A percentile compares a stretch with the other conserved stretches of the same genome.
Evolutionary conservation across 2,888 invertebrate species (phyloP).

Genomic region (Epiblema foenella): DNA sequence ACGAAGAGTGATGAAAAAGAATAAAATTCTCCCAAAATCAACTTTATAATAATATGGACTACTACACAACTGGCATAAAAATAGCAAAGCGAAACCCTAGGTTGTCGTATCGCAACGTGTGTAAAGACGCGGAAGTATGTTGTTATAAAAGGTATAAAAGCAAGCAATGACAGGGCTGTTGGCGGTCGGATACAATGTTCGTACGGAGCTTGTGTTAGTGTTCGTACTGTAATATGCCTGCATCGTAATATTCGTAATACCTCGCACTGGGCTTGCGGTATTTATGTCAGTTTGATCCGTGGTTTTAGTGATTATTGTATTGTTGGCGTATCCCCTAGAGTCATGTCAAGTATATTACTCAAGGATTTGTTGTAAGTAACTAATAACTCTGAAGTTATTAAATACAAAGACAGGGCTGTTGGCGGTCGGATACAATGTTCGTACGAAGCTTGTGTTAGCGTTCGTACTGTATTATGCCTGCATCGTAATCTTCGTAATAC

Average conservation of each 20-base stretch:
- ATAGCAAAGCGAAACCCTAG: slow-evolving; percentile 22
- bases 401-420: slow-evolving; percentile 37
- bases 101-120: slow-evolving; percentile 30
- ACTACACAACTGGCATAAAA: slow-evolving; percentile 7
- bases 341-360: background rate
- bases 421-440: slow-evolving; percentile 39
- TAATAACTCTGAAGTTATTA: background rate
- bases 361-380: no score
- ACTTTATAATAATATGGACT: background rate
- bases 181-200: slow-evolving; percentile 39
- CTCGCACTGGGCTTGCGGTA: slow-evolving; percentile 10
- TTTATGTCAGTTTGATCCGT: slow-evolving; percentile 27
- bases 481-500: slow-evolving; percentile 29
- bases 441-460: slow-evolving; percentile 28
- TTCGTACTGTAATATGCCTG: slow-evolving; percentile 24
- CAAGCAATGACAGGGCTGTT: slow-evolving; percentile 41
- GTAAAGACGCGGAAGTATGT: slow-evolving; percentile 47
- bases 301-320: slow-evolving; percentile 20
- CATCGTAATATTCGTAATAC: slow-evolving; percentile 30
- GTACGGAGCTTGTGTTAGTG: slow-evolving; percentile 29
- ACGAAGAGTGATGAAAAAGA: no score
- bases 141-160: slow-evolving; percentile 45
- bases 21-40: background rate
- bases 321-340: background rate
- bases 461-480: slow-evolving; percentile 24